Base-by-base conservation (phyloP, 2,113 vertebrate genomes). In the Macaca mulatta region DNA sequence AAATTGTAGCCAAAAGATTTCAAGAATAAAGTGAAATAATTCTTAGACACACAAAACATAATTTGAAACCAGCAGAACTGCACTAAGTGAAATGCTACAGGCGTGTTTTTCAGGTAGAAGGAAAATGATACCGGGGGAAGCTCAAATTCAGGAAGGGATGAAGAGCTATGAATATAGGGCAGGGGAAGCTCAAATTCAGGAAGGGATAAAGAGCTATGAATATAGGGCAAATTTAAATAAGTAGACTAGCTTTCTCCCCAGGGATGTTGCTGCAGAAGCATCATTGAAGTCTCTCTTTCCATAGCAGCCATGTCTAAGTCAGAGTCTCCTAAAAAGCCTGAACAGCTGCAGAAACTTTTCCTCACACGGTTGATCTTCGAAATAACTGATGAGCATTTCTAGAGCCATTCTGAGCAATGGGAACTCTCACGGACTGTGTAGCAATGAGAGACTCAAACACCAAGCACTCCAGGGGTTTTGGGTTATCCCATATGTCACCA, bases 1-100 rank as follows among this genome's bases (percentile, higher is more conserved):
- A 45, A 94, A 90, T 74, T 64, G 50, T 43, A 79, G 13, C 35
- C 70, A 87, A 86, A 93, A 72, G 20, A 96, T 88, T 96, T 93
- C 20, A 70, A 70, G 43, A 85, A 94, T 74, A 88, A 87, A 88
- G 17, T 80, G 22, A 93, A 87, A 94, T 59, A 88, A 91, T 45
- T 89, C 83, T 94, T 57, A 94, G 69, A 50, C 25, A 69, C 59
- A 93, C 4, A 93, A 89, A 80, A 82, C 43, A 90, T 45, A 86
- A 80, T 61, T 90, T 84, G 0, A 35, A 70, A 48, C 64, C 18
- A 84, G 30, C 52, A 94, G 9, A 52, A 74, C 16, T 55, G 12
- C 7, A 88, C 52, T 77, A 52, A 79, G 52, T 72, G 57, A 61
- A 59, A 77, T 69, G 30, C 8, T 75, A 61, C 70, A 89, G 55